Evolutionary conservation across 1,140 invertebrate species (phyloP), one percentile per base, ranked within the genome.

Genomic region (Cydia fagiglandana): DNA sequence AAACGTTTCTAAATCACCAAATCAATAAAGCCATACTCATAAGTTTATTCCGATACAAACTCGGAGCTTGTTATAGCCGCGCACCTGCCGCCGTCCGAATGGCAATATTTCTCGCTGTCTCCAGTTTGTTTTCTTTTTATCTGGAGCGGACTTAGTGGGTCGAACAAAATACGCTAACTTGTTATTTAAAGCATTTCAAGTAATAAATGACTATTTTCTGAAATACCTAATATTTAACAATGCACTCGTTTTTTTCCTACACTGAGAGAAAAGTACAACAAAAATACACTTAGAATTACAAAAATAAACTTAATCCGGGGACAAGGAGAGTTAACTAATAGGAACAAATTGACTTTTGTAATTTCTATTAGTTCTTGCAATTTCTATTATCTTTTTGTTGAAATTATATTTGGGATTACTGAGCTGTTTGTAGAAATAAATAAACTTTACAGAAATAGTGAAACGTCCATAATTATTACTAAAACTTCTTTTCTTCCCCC

Each of bases 11-110:
- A 80, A 80, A 75, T 80, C 78, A 75, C 76, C 78, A 75, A 70
- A 77, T 79, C 80, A 82, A 83, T 82, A 85, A 77, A 61, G 78
- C 80, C 79, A 85, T 86, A 86, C 80, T 80, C 79, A 78, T 86
- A 85, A 86, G 75, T 84, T 82, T 75, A 73, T 76, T 82, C 78
- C 74, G 79, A 83, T 82, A 80, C 80, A 81, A 76, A 74, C 61
- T 47, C 64, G 64, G 75, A 75, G 74, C 76, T 78, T 81, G 80
- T 85, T 85, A 83, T 83, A 84, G 83, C 74, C 75, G 80, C 79
- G 76, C 86, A 88, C 86, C 86, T 88, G 86, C 86, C 83, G 53
- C 81, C 73, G 78, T 81, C 79, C 82, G 68, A 83, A 76, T 78
- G 64, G 80, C 78, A 81, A 88, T 88, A 86, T 86, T 82, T 85